Evolutionary conservation across 92 coral and sea anemone genomes (phyloP).

Genomic region (Palythoa heliodiscus): DNA sequence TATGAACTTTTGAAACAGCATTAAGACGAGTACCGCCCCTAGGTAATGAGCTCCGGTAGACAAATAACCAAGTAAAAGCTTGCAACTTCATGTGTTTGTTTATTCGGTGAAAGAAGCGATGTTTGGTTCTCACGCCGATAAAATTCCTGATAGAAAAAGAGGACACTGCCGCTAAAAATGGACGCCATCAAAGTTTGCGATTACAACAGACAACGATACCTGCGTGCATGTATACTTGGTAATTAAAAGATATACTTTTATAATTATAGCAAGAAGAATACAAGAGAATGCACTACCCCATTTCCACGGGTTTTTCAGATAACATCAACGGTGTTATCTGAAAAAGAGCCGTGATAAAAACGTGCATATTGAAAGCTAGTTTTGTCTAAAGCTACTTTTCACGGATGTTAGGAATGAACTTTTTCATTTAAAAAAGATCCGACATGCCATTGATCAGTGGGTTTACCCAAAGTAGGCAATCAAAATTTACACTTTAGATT

Average conservation of each 20-base stretch:
- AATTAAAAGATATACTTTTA: constrained; percentile 3
- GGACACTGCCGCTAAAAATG: not conserved
- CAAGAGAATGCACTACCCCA: not conserved
- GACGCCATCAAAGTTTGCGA: constrained; percentile 7
- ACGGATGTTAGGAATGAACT: not conserved
- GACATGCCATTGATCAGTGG: too few relatives aligned
- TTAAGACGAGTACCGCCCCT: constrained; percentile 18
- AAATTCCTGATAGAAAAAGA: not conserved
- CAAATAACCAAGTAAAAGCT: constrained; percentile 30
- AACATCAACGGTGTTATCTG: not conserved
- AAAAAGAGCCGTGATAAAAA: not conserved
- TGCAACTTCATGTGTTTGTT: constrained; percentile 16
- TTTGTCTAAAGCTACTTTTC: not conserved
- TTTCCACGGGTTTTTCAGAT: not conserved
- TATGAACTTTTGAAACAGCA: constrained; percentile 17
- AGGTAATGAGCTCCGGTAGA: constrained; percentile 1
- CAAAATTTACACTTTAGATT: too few relatives aligned
- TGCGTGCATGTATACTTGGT: not conserved
- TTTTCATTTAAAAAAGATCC: not conserved
- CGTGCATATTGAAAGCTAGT: not conserved
- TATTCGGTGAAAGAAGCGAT: constrained; percentile 3
- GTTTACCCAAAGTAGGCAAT: too few relatives aligned
- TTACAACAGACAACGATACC: not conserved
- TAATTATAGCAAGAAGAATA: not conserved
- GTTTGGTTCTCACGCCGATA: constrained; percentile 41